Evolutionary conservation across 2,113 vertebrate genomes (phyloP).

Genomic region (Aramus guarauna): DNA sequence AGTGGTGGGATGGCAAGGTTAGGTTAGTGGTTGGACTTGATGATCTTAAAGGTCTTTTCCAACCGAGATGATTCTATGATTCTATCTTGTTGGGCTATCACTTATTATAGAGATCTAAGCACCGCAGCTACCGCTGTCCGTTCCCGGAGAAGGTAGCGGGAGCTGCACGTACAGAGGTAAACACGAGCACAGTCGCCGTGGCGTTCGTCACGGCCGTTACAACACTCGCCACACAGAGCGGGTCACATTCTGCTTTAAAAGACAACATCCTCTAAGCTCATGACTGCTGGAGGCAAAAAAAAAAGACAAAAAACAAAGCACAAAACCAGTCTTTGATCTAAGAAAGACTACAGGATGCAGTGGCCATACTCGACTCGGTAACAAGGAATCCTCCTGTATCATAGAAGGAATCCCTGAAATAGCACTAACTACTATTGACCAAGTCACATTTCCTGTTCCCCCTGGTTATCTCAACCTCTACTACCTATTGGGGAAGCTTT

Average conservation of each 20-base stretch:
- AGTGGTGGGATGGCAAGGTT: no score
- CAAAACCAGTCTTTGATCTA: no score
- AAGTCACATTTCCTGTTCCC: not conserved
- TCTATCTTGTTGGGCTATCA: no score
- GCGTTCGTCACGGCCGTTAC: not conserved
- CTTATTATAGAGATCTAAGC: not conserved
- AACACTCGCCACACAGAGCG: rapidly evolving
- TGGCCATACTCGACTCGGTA: no score
- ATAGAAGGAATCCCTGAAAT: not conserved
- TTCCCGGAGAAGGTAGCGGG: not conserved
- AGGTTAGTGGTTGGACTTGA: no score
- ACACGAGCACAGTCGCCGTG: rapidly evolving
- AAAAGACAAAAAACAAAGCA: no score
- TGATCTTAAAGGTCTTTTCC: no score
- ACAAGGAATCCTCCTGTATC: not conserved
- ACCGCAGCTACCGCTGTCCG: not conserved
- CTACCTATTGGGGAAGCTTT: no score
- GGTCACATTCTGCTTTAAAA: not conserved
- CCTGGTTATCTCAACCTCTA: not conserved
- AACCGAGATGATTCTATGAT: no score
- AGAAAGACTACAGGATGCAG: no score
- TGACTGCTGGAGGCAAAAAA: not conserved
- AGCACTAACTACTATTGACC: not conserved
- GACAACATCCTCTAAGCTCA: not conserved
- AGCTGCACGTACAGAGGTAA: not conserved